phyloP scores from a whole-genome alignment of 2,113 vertebrate genomes.

The Phyllostomus hastatus region DNA sequence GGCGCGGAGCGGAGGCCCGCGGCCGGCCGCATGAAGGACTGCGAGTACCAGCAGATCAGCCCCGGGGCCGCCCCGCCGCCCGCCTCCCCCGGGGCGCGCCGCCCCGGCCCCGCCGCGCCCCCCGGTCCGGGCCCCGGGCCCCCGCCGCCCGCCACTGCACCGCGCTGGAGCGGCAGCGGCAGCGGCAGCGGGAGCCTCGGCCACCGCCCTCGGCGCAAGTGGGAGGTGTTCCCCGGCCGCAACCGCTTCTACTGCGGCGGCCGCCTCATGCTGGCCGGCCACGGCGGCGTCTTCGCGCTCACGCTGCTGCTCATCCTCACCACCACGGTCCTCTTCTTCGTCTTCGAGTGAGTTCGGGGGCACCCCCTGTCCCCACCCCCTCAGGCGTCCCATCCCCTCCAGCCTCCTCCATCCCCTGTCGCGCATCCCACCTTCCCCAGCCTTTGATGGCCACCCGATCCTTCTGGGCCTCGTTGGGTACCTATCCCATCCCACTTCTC shows the following conservation, averaged over 20 bases:
- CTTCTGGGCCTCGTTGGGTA: background rate
- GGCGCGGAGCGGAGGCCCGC: constrained; percentile 56
- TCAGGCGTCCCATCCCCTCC: no score
- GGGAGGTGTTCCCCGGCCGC: constrained; percentile 93
- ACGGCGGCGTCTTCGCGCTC: constrained; percentile 91
- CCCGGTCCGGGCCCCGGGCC: constrained; percentile 60
- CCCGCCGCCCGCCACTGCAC: constrained; percentile 36
- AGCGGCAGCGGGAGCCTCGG: background rate
- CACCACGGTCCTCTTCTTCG: constrained; percentile 95
- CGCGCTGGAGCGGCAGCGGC: constrained; percentile 58
- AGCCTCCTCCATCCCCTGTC: background rate
- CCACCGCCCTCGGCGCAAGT: constrained; percentile 84
- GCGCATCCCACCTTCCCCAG: background rate
- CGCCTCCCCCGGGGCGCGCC: constrained; percentile 75
- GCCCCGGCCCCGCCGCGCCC: constrained; percentile 58
- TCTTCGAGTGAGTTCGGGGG: constrained; percentile 90
- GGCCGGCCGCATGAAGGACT: constrained; percentile 82
- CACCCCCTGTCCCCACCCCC: background rate
- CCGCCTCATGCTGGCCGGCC: constrained; percentile 89
- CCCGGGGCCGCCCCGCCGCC: constrained; percentile 73
- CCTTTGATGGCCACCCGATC: background rate
- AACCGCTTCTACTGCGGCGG: constrained; percentile 94
- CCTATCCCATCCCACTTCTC: background rate
- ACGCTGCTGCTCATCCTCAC: constrained; percentile 92
- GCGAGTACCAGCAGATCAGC: constrained; percentile 93